Evolutionary conservation across 2,797 vertebrate genomes (phyloP).

Genomic region (Bufotes viridis): DNA sequence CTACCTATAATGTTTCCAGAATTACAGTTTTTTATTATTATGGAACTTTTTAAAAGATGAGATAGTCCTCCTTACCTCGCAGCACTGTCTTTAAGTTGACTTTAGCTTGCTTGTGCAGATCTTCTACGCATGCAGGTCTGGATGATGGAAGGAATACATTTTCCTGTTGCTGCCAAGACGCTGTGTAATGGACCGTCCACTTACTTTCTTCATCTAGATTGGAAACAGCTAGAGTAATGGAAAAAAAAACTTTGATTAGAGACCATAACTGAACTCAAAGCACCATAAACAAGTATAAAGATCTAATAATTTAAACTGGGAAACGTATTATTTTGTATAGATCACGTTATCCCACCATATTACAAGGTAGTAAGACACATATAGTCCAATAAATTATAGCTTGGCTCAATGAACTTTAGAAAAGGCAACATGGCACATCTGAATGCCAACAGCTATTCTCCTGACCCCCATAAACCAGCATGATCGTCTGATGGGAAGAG

Average conservation of each 20-base stretch:
- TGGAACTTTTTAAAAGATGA: too few relatives aligned
- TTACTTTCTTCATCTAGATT: constrained; percentile 97
- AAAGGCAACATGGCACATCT: neutral
- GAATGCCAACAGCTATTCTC: neutral
- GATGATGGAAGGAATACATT: constrained; percentile 92
- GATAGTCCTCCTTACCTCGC: constrained; percentile 80
- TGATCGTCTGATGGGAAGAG: neutral
- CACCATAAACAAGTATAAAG: neutral
- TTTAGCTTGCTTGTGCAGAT: constrained; percentile 95
- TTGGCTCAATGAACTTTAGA: neutral
- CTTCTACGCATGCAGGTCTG: constrained; percentile 90
- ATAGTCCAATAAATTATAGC: neutral
- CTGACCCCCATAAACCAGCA: neutral
- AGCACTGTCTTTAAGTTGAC: constrained; percentile 96
- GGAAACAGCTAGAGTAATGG: constrained; percentile 85
- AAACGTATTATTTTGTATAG: neutral
- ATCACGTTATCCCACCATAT: neutral
- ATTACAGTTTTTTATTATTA: too few relatives aligned
- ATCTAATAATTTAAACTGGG: neutral
- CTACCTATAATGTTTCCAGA: too few relatives aligned
- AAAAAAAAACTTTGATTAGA: constrained; percentile 51
- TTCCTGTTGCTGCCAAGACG: constrained; percentile 97
- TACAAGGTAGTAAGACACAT: neutral
- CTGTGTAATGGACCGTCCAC: constrained; percentile 96
- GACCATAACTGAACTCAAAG: neutral